phyloP scores from a whole-genome alignment of 2,888 invertebrate genomes.

The Elegia similella region DNA sequence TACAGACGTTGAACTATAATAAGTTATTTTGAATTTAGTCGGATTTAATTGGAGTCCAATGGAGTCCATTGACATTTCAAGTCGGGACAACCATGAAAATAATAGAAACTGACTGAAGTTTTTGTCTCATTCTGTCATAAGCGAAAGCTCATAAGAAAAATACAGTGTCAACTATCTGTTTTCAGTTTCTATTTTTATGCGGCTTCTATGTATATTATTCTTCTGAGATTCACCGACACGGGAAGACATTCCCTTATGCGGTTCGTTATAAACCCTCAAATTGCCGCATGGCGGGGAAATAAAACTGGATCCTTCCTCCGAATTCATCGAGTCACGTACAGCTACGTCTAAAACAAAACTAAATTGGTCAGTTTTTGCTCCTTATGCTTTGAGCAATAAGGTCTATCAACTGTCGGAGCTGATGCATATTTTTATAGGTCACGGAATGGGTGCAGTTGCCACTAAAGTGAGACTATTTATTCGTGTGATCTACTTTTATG shows the following conservation, averaged over 20 bases:
- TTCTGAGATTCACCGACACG: too few relatives aligned
- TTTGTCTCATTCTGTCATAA: too few relatives aligned
- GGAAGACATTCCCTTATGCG: slow-evolving; percentile 42
- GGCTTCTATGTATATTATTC: too few relatives aligned
- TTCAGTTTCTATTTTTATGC: too few relatives aligned
- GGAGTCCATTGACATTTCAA: too few relatives aligned
- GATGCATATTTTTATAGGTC: not conserved
- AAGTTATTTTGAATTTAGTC: too few relatives aligned
- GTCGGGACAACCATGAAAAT: too few relatives aligned
- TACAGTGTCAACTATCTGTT: too few relatives aligned
- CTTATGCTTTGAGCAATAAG: not conserved
- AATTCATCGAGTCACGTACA: slow-evolving; percentile 31
- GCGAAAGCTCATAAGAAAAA: too few relatives aligned
- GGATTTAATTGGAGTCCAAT: too few relatives aligned
- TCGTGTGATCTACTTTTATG: slow-evolving; percentile 3
- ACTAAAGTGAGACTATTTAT: slow-evolving; percentile 12
- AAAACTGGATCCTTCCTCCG: slow-evolving; percentile 32
- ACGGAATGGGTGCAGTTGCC: slow-evolving; percentile 15
- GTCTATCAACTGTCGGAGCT: not conserved
- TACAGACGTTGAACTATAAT: too few relatives aligned
- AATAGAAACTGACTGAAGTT: too few relatives aligned
- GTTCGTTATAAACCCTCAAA: slow-evolving; percentile 57
- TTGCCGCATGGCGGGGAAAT: slow-evolving; percentile 47
- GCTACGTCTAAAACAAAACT: slow-evolving; percentile 9
- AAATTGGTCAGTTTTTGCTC: not conserved